Evolutionary conservation across 2,113 vertebrate species (phyloP), one percentile per base, ranked within the genome.

Genomic region (Neoarius graeffei): DNA sequence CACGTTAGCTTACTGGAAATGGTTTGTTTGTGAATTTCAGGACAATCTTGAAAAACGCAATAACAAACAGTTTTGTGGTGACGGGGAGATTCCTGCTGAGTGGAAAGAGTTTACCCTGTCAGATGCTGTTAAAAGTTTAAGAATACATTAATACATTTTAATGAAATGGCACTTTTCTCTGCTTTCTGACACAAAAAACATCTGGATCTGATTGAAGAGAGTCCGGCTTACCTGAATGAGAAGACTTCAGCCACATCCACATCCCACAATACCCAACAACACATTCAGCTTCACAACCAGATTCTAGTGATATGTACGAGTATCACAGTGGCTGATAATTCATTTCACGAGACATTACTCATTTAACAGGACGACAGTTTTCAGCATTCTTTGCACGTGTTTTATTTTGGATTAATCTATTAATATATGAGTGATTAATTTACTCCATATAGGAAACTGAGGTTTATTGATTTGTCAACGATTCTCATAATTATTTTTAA

Each of bases 101-200:
- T 86, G 85, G 85, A 81, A n/a, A 69, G 15, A 7, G 1, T 81
- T 17, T 4, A 69, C 0, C 1, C 60, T 15, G 13, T 14, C 20
- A 10, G 52, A 86, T 57, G 76, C 85, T 54, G 64, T 86, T n/a
- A 0, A 30, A 25, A 81, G 85, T 23, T 86, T 86, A 67, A 50
- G 23, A 30, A 30, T 86, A 48, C 3, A 42, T 6, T 71, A 52
- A 64, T 42, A 83, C 8, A 50, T 73, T 30, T 67, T 27, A 27
- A 67, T 27, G 66, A 11, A 64, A n/a, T 57, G 54, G 25, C 11
- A 81, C 79, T 30, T 59, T 50, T 66, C n/a, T 67, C 17, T 67
- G n/a, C 9, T 7, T 13, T 30, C 67, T 71, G 67, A 35, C 23
- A 71, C 10, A 64, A 1, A 25, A 66, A 66, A 66, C n/a, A 67